Base-by-base conservation (phyloP, 2,797 vertebrate genomes). In the Sebastes taczanowskii region DNA sequence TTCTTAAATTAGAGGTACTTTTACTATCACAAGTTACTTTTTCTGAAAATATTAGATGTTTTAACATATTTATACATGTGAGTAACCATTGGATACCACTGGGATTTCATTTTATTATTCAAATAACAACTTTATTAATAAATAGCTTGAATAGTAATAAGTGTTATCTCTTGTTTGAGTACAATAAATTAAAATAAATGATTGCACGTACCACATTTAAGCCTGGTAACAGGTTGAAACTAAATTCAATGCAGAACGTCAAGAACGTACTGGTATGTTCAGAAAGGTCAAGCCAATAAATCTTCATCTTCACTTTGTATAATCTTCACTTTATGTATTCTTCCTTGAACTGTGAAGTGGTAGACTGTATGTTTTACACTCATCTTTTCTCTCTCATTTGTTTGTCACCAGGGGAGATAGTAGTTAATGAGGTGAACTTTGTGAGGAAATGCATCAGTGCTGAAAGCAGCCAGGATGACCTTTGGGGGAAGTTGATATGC, bases 361-460 rank as follows among this genome's bases (percentile, higher is more conserved):
- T 63, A 20, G 6, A 14, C n/a, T 49, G 6, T 20, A 30, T 53
- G 4, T 78, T 69, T 79, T 11, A 63, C 8, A 16, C 32, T 74
- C 22, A 59, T 52, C 14, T 62, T 77, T 38, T 52, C 49, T 23
- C 1, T 79, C 22, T 78, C 38, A n/a, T 87, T 69, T 79, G 58
- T 74, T 87, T 88, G 30, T 91, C 84, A 84, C 55, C 89, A 99
- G 98, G 99, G 86, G 99, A 99, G 94, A 99, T 99, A 23, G 96
- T 99, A 22, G 99, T 99, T 63, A 99, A 98, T 18, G 98, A 99
- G 95, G 98, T 96, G 11, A 99, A 97, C 91, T 99, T 99, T 94
- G 98, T 99, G 83, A 97, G 96, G 87, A 99, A 99, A 94, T 99
- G 98, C 92, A 97, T 99, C 8, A 96, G 96, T 32, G 88, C 96